Evolutionary conservation across 2,888 invertebrate species (phyloP), one percentile per base, ranked within the genome.

Genomic region (Plemyria rubiginata): DNA sequence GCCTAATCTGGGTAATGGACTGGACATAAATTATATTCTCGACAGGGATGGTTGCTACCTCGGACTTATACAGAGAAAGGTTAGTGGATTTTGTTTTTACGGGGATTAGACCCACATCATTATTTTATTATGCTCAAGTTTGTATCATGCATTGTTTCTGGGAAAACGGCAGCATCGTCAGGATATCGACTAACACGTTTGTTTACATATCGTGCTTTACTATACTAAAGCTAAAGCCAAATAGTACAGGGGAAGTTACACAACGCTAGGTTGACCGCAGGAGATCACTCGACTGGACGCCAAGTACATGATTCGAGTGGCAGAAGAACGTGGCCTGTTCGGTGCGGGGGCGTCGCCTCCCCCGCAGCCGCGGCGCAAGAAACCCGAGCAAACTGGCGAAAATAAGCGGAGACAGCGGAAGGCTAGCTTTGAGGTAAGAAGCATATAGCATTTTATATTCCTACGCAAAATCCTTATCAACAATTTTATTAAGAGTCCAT

Each of bases 221-320:
- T 22, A 46, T 22, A 46, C 22, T 9, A 48, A 52, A 29, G 40
- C 7, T 32, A 32, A 32, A 32, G 32, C 32, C 32, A 22, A 22
- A 22, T 32, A 32, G 32, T 61, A 56, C 55, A 61, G 56, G 56
- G 61, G 61, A 56, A 56, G 61, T 62, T 72, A 74, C 74, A 81
- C 72, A 78, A 74, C 69, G 74, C 58, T 80, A 84, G 82, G 78
- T 69, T 77, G 80, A 74, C 73, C 72, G 68, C 84, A 95, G 94
- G 95, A 96, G 88, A 94, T 97, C 74, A 96, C 96, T 57, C 94
- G 95, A 46, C 93, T 97, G 75, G 96, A 97, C 83, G 96, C 96
- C 5, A 95, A 96, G 82, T 97, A 96, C 81, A 96, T 97, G 94
- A 97, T 97, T 71, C 94, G 95, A 74, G 96, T 97, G 88, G 97